phyloP scores from a whole-genome alignment of 2,797 vertebrate species.

The Clarias pachynema region DNA sequence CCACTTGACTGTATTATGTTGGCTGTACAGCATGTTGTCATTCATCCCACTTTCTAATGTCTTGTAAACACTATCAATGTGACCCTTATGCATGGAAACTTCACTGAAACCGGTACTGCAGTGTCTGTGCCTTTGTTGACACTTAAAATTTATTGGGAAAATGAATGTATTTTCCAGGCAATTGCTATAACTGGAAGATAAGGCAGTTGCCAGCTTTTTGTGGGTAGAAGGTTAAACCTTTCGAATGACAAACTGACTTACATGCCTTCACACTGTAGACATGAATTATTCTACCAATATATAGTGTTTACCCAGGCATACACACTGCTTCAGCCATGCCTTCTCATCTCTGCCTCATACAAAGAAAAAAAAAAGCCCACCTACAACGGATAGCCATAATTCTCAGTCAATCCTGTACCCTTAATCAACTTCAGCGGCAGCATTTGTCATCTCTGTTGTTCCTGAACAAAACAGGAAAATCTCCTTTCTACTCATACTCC shows the following conservation, averaged over 20 bases:
- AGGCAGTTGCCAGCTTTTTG: conserved; percentile 25
- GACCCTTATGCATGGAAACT: conserved; percentile 40
- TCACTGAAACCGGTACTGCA: conserved; percentile 8
- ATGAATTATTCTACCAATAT: neutral
- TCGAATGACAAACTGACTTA: conserved; percentile 14
- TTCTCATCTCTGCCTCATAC: conserved; percentile 49
- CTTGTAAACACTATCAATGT: conserved; percentile 41
- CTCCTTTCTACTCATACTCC: neutral
- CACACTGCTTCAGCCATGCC: conserved; percentile 42
- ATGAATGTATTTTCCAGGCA: conserved; percentile 12
- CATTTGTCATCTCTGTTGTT: neutral
- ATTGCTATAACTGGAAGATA: conserved; percentile 16
- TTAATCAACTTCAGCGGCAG: conserved; percentile 8
- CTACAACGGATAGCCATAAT: conserved; percentile 19
- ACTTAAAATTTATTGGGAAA: neutral
- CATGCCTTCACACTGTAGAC: conserved; percentile 4
- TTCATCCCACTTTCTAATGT: conserved; percentile 20
- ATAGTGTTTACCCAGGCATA: conserved; percentile 10
- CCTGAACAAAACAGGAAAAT: neutral
- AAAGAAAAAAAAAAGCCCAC: conserved; percentile 54
- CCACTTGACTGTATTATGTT: neutral
- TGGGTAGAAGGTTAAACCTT: neutral
- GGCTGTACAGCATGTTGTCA: conserved; percentile 22
- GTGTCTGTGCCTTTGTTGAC: conserved; percentile 23
- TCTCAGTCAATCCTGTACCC: neutral